These are phyloP conservation scores for Zapus hudsonius DNA, from an alignment of 2,113 vertebrate genomes.

Conservation along the genomic window DNA sequence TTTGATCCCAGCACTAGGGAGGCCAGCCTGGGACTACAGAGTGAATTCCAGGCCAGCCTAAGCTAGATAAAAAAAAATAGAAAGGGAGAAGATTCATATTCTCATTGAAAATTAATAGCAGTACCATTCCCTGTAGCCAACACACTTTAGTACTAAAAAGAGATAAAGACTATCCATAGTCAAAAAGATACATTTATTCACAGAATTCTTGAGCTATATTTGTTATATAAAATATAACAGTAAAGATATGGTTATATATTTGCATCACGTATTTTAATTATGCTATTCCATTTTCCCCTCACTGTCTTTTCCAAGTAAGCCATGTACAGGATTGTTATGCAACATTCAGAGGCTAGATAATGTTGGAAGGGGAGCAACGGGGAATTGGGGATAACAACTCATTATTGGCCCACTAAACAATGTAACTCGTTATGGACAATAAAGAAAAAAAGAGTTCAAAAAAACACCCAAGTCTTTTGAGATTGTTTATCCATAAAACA, in stretches of 20 bases:
- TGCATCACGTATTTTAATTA: not conserved
- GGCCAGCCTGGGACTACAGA: too few relatives aligned
- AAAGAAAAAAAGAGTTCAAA: too few relatives aligned
- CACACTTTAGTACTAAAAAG: not conserved
- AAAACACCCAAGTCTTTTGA: not conserved
- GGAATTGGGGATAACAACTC: too few relatives aligned
- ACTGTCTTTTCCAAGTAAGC: not conserved
- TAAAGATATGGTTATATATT: not conserved
- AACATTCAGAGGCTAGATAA: not conserved
- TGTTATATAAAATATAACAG: not conserved
- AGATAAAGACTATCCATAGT: not conserved
- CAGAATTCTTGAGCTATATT: not conserved
- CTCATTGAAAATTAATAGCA: not conserved
- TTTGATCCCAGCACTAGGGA: too few relatives aligned
- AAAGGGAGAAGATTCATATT: not conserved
- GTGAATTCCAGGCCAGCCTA: too few relatives aligned
- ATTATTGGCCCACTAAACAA: too few relatives aligned
- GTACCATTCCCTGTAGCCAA: not conserved
- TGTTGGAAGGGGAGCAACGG: too few relatives aligned
- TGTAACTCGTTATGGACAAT: too few relatives aligned
- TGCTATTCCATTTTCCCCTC: not conserved
- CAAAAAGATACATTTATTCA: not conserved
- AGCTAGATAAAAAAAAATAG: too few relatives aligned
- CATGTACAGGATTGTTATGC: not conserved
- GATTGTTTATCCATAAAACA: not conserved